Evolutionary conservation across 2,888 invertebrate genomes (phyloP).

Genomic region (Scrobipalpa costella): DNA sequence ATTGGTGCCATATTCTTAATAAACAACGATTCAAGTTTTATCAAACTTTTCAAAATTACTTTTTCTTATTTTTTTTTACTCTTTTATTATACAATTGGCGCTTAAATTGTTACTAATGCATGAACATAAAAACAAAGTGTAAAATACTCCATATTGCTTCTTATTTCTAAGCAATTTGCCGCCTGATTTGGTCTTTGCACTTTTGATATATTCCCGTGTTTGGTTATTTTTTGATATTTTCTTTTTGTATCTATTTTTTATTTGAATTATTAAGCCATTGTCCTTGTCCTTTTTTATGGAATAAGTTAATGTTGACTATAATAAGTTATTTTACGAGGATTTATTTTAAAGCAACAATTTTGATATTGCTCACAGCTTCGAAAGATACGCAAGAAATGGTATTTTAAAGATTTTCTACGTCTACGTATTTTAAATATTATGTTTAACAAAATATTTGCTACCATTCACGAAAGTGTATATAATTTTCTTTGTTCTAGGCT

Average conservation of each 20-base stretch:
- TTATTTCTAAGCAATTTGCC: neutral
- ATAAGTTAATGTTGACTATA: too few species aligned
- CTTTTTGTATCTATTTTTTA: too few species aligned
- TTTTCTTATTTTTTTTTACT: neutral
- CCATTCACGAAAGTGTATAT: too few species aligned
- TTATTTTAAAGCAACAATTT: neutral
- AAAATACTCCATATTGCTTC: neutral
- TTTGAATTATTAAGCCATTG: too few species aligned
- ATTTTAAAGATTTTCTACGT: too few species aligned
- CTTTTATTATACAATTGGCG: neutral
- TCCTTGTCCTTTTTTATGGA: too few species aligned
- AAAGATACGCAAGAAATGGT: neutral
- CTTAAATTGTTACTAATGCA: conserved; percentile 4
- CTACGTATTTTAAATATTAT: too few species aligned
- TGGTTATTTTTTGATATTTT: neutral
- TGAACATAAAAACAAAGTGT: neutral
- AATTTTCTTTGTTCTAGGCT: too few species aligned
- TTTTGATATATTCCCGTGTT: neutral
- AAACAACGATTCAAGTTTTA: neutral
- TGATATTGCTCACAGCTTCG: neutral
- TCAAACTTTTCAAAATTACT: neutral
- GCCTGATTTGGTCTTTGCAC: neutral
- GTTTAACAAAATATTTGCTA: too few species aligned
- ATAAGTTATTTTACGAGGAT: too few species aligned
- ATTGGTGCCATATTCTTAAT: conserved; percentile 23